Percentiles rank a stretch among this genome's conserved stretches.
These are phyloP conservation scores for Acropternis orthonyx DNA, from an alignment of 2,797 vertebrate genomes.

Conservation along the genomic window DNA sequence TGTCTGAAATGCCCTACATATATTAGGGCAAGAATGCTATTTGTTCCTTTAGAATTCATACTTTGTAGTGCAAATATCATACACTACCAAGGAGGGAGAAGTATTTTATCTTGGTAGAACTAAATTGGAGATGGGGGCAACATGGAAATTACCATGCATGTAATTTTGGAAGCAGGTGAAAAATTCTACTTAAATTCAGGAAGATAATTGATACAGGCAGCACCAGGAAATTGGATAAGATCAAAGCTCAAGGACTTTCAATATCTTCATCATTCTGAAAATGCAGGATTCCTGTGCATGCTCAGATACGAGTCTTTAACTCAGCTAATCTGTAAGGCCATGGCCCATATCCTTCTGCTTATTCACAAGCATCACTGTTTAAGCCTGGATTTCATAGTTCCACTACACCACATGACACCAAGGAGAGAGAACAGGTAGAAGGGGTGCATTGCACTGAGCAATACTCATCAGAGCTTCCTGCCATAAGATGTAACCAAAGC, in stretches of 20 bases:
- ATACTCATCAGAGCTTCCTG: neutral
- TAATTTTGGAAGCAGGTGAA: neutral
- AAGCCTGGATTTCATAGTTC: neutral
- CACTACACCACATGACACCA: rapidly evolving
- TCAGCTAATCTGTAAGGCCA: neutral
- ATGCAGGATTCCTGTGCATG: neutral
- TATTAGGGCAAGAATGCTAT: neutral
- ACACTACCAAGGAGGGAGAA: neutral
- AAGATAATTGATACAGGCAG: neutral
- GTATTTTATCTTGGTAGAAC: neutral
- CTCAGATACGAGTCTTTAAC: neutral
- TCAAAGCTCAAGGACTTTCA: neutral
- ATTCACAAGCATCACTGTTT: neutral
- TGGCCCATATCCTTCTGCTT: neutral
- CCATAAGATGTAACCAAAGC: neutral
- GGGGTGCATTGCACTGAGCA: neutral
- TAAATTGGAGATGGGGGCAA: neutral
- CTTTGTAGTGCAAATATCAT: neutral
- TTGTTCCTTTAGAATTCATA: neutral
- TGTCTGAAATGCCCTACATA: neutral
- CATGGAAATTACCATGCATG: neutral
- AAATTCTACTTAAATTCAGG: neutral
- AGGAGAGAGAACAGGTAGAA: neutral
- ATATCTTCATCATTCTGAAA: neutral
- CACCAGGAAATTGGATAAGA: neutral